These are phyloP conservation scores for Yasuhikotakia modesta DNA, from an alignment of 2,797 vertebrate species.

Conservation along the genomic window DNA sequence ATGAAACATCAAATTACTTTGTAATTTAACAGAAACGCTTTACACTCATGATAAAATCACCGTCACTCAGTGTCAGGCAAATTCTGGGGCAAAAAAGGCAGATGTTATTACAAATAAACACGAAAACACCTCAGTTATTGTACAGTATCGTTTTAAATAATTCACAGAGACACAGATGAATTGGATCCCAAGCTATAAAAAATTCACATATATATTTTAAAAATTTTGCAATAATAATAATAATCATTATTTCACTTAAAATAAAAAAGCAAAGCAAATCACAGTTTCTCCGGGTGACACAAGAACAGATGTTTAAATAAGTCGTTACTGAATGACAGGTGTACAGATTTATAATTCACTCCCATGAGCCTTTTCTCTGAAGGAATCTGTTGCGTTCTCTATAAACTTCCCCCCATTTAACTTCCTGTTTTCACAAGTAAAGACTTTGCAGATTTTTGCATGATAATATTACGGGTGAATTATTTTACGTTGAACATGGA, in stretches of 20 bases:
- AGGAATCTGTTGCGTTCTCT: neutral
- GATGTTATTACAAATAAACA: conserved; percentile 59
- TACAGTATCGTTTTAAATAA: conserved; percentile 61
- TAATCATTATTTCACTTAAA: conserved; percentile 42
- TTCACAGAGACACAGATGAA: conserved; percentile 60
- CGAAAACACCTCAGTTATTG: conserved; percentile 44
- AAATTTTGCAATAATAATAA: conserved; percentile 54
- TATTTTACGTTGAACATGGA: neutral
- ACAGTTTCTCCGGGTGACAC: conserved; percentile 62
- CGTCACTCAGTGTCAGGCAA: conserved; percentile 65
- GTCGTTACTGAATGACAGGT: conserved; percentile 27
- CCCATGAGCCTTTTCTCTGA: conserved; percentile 10
- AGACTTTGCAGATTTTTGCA: conserved; percentile 17
- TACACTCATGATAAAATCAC: conserved; percentile 66
- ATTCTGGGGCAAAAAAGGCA: conserved; percentile 62
- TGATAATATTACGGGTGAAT: neutral
- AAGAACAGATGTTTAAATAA: conserved; percentile 52
- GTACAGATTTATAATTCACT: conserved; percentile 15
- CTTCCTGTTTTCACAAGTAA: conserved; percentile 38
- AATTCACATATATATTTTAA: conserved; percentile 47
- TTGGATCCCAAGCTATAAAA: conserved; percentile 58
- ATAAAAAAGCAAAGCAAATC: conserved; percentile 56
- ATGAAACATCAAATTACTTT: conserved; percentile 55
- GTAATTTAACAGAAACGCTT: conserved; percentile 62
- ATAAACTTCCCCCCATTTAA: neutral